phyloP scores from a whole-genome alignment of 1,140 invertebrate genomes.

The Stenopsyche tienmushanensis region DNA sequence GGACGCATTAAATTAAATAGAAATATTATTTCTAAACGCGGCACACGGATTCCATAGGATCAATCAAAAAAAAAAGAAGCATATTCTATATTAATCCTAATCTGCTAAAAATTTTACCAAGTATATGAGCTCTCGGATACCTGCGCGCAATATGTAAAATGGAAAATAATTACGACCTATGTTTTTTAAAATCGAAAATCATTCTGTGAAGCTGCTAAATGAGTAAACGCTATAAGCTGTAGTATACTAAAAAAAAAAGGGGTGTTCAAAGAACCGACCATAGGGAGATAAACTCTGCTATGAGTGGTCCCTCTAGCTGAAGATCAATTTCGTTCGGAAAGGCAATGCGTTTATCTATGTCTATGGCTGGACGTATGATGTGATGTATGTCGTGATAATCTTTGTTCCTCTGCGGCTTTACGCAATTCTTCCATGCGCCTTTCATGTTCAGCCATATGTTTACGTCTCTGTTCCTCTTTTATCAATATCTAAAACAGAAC shows the following conservation, averaged over 20 bases:
- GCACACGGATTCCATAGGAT: not conserved
- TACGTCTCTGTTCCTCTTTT: constrained; percentile 81
- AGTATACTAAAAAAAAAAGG: constrained; percentile 27
- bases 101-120: no score
- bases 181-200: not conserved
- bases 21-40: no score
- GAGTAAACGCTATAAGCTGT: no score
- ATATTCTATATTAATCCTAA: not conserved
- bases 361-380: constrained; percentile 33
- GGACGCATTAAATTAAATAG: no score
- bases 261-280: constrained; percentile 40
- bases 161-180: no score
- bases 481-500: constrained; percentile 70
- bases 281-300: constrained; percentile 40
- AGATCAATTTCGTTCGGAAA: constrained; percentile 11
- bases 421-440: constrained; percentile 71
- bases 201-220: not conserved
- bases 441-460: constrained; percentile 84
- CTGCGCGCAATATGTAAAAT: no score
- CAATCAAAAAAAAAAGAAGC: not conserved
- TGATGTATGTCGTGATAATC: constrained; percentile 21
- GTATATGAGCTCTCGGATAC: no score
- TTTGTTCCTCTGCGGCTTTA: constrained; percentile 46
- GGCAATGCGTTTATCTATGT: constrained; percentile 28
- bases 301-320: constrained; percentile 33